Evolutionary conservation across 2,113 vertebrate species (phyloP), one percentile per base, ranked within the genome.

Genomic region (Meriones unguiculatus): DNA sequence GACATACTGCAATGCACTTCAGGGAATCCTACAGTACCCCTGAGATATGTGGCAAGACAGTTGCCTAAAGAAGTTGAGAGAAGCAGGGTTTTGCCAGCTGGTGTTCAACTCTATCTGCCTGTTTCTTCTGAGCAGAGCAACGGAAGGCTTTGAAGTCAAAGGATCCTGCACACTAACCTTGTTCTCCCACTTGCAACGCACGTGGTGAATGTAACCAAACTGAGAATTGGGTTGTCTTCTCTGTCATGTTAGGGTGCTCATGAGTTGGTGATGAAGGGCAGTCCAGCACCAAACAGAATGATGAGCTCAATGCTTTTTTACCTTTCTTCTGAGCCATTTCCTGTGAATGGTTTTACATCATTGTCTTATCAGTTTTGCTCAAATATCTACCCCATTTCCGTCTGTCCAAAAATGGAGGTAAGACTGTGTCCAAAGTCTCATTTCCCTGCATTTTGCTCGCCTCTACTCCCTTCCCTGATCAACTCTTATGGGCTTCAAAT

Each of bases 291-390:
- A 17, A 7, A 41, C 28, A 54, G 80, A 7, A 1, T 6, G 46
- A 87, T n/a, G 24, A 35, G 50, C 54, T 50, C 50, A 14, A 59
- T 59, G 38, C 87, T 64, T 89, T 46, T 93, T 85, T 59, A 86
- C 82, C 89, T 96, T 95, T 84, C 57, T 91, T 95, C 80, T 81
- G 93, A 30, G 8, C n/a, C 41, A 67, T 89, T 97, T 95, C 73
- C 77, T 52, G 72, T 75, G 67, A 62, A 32, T 9, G 4, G 52
- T 54, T 94, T 88, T 67, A 52, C 87, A 46, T 96, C 76, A 32
- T 52, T 65, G 30, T 62, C 32, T 80, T 91, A n/a, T 88, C 64
- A 64, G 41, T 73, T 65, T 86, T 62, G 2, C 0, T 92, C 24
- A 67, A 73, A 76, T 57, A 82, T 22, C 54, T 75, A 59, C 38